Conservation (phyloP, 2,113 vertebrate species). For the Callopanchax toddi region DNA sequence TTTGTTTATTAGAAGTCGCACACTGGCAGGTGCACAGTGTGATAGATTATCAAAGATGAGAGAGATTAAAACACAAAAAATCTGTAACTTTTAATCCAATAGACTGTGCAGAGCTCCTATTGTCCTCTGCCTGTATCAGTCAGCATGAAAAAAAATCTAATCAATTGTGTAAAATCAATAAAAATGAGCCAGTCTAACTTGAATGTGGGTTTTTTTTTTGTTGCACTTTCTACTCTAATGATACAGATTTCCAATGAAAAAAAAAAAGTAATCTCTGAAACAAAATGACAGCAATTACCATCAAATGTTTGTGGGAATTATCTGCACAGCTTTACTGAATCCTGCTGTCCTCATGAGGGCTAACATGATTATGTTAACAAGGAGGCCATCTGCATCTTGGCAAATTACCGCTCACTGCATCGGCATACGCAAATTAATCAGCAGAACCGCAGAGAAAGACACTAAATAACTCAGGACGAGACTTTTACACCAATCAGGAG, state of each 20-base stretch:
- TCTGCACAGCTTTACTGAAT: slow-evolving; percentile 25
- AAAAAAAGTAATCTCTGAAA: background rate
- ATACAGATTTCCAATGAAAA: slow-evolving; percentile 6
- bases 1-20: slow-evolving; percentile 28
- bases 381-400: slow-evolving; percentile 36
- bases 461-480: background rate
- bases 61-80: slow-evolving; percentile 1
- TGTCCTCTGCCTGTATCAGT: slow-evolving; percentile 17
- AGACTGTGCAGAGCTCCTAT: background rate
- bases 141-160: background rate
- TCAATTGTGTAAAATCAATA: slow-evolving; percentile 22
- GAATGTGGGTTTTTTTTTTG: too few species aligned
- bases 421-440: slow-evolving; percentile 21
- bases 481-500: background rate
- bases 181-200: background rate
- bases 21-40: slow-evolving; percentile 15
- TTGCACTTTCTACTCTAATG: background rate
- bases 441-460: background rate
- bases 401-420: slow-evolving; percentile 25
- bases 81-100: slow-evolving; percentile 12
- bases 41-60: slow-evolving; percentile 8
- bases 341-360: slow-evolving; percentile 30
- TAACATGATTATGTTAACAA: slow-evolving; percentile 41
- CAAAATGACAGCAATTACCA: slow-evolving; percentile 17
- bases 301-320: slow-evolving; percentile 26